Percentiles rank a stretch among this genome's conserved stretches.
These are phyloP conservation scores for Phocides pigmalion DNA, from an alignment of 1,140 invertebrate genomes.

Conservation along the genomic window DNA sequence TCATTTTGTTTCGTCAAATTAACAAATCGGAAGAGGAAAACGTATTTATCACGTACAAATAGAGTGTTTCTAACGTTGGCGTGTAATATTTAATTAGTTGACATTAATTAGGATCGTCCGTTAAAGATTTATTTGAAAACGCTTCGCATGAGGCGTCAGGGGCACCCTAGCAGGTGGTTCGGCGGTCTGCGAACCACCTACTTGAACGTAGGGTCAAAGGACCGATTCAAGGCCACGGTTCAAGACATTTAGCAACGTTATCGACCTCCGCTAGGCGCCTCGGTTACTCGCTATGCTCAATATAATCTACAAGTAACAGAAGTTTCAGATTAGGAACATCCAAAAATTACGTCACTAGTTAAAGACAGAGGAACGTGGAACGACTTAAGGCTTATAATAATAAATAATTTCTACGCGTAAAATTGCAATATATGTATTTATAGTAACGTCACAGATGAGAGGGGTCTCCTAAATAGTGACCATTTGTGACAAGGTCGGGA, in stretches of 20 bases:
- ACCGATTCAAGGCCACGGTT: constrained; percentile 64
- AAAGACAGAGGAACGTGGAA: too few relatives aligned
- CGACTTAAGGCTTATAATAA: too few relatives aligned
- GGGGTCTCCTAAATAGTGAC: too few relatives aligned
- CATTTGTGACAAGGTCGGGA: too few relatives aligned
- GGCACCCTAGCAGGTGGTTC: constrained; percentile 66
- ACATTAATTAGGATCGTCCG: constrained; percentile 7
- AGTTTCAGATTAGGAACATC: too few relatives aligned
- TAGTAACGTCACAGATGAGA: too few relatives aligned
- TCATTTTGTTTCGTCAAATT: not conserved
- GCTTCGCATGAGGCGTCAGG: constrained; percentile 45
- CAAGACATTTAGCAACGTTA: constrained; percentile 66
- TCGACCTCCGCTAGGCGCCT: constrained; percentile 56
- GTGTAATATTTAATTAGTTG: not conserved
- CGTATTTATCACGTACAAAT: not conserved
- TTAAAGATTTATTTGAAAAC: constrained; percentile 37
- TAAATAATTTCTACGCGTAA: too few relatives aligned
- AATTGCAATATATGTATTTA: too few relatives aligned
- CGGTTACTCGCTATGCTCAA: constrained; percentile 14
- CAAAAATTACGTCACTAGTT: too few relatives aligned
- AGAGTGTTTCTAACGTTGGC: not conserved
- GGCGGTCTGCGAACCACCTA: constrained; percentile 45
- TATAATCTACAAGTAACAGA: not conserved
- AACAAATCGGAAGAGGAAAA: not conserved
- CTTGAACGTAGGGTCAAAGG: constrained; percentile 64